A percentile compares a stretch with the other conserved stretches of the same genome.
phyloP scores from a whole-genome alignment of 2,888 invertebrate genomes.

The Drosophila neonasuta region DNA sequence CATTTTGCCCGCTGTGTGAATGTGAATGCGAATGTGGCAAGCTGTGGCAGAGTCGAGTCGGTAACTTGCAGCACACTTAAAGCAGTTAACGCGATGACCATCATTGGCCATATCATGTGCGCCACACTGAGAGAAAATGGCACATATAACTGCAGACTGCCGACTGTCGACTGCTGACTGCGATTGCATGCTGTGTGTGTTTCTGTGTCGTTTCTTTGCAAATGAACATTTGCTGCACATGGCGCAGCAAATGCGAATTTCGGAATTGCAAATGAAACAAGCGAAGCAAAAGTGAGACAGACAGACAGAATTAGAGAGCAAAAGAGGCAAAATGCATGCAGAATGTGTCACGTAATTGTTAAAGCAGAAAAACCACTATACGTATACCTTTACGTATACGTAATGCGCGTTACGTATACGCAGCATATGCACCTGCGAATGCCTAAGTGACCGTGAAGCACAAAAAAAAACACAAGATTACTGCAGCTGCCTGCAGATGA shows the following conservation, averaged over 20 bases:
- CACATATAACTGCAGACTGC: background rate
- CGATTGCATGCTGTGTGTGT: conserved; percentile 17
- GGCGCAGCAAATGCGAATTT: conserved; percentile 42
- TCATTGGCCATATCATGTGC: conserved; percentile 62
- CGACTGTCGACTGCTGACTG: background rate
- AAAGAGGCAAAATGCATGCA: too few relatives aligned
- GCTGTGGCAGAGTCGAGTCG: conserved; percentile 24
- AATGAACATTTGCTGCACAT: conserved; percentile 68
- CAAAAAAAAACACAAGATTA: conserved; percentile 5
- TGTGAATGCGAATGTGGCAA: conserved; percentile 13
- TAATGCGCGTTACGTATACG: conserved; percentile 55
- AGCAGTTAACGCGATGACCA: conserved; percentile 72
- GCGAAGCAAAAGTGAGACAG: background rate
- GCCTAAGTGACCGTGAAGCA: conserved; percentile 53
- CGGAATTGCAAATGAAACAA: background rate
- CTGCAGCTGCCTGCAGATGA: conserved; percentile 16
- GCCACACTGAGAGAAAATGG: conserved; percentile 27
- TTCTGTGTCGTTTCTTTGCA: conserved; percentile 7
- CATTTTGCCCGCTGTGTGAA: conserved; percentile 6
- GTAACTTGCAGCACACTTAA: conserved; percentile 64
- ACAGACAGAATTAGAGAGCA: background rate
- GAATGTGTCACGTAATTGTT: conserved; percentile 70
- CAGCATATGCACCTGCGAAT: conserved; percentile 56
- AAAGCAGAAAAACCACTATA: conserved; percentile 45
- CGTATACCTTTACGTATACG: conserved; percentile 36